These are phyloP conservation scores for Chloebia gouldiae DNA, from an alignment of 2,113 vertebrate species.

Conservation along the genomic window DNA sequence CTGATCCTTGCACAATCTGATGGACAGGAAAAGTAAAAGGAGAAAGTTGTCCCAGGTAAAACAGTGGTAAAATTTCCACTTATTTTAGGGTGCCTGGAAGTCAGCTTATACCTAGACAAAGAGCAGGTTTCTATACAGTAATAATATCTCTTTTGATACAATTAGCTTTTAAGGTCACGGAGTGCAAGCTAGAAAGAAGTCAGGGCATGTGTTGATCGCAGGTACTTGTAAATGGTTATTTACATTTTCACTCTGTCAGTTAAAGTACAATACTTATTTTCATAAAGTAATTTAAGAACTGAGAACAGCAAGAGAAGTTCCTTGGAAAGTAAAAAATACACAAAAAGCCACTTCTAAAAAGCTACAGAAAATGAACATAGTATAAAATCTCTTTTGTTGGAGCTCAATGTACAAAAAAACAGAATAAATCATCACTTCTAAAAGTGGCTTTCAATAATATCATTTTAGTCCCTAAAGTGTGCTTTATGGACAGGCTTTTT, in stretches of 20 bases:
- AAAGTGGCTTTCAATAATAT: neutral
- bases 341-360: neutral
- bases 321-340: neutral
- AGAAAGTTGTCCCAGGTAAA: neutral
- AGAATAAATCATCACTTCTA: neutral
- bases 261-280: neutral
- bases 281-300: neutral
- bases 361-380: neutral
- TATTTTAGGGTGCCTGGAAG: neutral
- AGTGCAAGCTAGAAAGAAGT: neutral
- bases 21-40: neutral
- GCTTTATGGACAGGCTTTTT: neutral
- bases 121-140: neutral
- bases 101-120: neutral
- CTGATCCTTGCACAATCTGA: neutral
- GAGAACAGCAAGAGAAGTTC: neutral
- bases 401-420: neutral
- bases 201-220: neutral
- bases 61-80: neutral
- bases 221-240: neutral
- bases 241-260: neutral
- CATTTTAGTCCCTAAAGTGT: neutral
- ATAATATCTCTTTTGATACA: neutral
- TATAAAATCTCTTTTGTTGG: neutral
- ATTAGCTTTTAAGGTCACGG: neutral